Percentiles rank a stretch among this genome's conserved stretches.
Evolutionary conservation across 1,140 invertebrate species (phyloP).

Genomic region (Helicoverpa zea): DNA sequence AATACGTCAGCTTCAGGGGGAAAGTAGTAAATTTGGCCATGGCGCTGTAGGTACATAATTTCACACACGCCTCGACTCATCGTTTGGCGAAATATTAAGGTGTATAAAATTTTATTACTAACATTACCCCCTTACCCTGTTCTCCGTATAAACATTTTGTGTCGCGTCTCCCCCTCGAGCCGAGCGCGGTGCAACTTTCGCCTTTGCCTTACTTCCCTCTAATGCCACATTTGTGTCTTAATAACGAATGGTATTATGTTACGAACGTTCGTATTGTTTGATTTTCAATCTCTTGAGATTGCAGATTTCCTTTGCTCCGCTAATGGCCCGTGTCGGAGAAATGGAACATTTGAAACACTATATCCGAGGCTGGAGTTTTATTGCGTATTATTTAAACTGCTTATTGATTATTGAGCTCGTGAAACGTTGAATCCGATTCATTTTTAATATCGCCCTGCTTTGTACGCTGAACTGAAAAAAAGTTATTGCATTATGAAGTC

Average conservation of each 20-base stretch:
- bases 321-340: constrained; percentile 69
- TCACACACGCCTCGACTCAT: constrained; percentile 83
- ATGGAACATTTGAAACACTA: constrained; percentile 69
- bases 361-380: constrained; percentile 61
- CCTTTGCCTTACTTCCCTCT: constrained; percentile 76
- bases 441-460: constrained; percentile 56
- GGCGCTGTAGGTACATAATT: constrained; percentile 76
- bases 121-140: constrained; percentile 76
- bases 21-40: constrained; percentile 76
- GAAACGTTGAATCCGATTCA: constrained; percentile 47
- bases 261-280: constrained; percentile 77
- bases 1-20: constrained; percentile 53
- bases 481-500: constrained; percentile 71
- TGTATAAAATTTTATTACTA: constrained; percentile 85
- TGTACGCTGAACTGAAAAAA: constrained; percentile 55
- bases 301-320: constrained; percentile 68
- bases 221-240: constrained; percentile 82
- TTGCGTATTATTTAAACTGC: constrained; percentile 67
- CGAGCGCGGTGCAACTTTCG: constrained; percentile 61
- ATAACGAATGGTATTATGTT: constrained; percentile 81
- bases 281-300: constrained; percentile 78
- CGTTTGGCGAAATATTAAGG: constrained; percentile 83
- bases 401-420: constrained; percentile 59
- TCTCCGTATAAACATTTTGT: constrained; percentile 81
- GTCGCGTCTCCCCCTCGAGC: constrained; percentile 67